These are phyloP conservation scores for Caenorhabditis plicata DNA, from an alignment of 2,888 invertebrate genomes.

Conservation along the genomic window DNA sequence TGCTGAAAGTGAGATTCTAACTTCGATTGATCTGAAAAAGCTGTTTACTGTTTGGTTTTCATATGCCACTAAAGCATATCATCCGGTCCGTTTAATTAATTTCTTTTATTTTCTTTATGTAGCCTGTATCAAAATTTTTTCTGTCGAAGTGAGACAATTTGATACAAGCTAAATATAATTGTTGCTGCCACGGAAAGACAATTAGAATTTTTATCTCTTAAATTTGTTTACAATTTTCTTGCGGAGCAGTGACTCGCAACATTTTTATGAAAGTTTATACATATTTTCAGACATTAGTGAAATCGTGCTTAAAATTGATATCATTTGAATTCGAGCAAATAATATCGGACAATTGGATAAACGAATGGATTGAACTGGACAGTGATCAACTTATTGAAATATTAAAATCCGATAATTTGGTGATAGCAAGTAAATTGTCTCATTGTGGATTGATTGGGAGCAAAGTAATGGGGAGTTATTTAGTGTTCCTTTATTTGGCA, in stretches of 20 bases:
- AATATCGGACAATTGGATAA: conserved; percentile 67
- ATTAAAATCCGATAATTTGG: conserved; percentile 66
- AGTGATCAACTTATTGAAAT: conserved; percentile 67
- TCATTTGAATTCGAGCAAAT: conserved; percentile 51
- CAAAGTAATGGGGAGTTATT: too few relatives aligned
- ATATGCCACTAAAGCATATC: conserved; percentile 67
- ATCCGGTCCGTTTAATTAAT: conserved; percentile 38
- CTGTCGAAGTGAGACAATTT: too few relatives aligned
- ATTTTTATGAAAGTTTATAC: not conserved
- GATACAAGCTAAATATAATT: too few relatives aligned
- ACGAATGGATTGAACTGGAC: conserved; percentile 64
- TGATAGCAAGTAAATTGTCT: conserved; percentile 57
- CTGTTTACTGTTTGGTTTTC: conserved; percentile 69
- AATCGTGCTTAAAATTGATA: conserved; percentile 55
- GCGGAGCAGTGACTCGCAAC: too few relatives aligned
- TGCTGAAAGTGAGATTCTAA: conserved; percentile 66
- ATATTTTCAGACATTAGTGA: conserved; percentile 40
- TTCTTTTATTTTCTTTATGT: not conserved
- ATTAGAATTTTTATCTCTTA: too few relatives aligned
- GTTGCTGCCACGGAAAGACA: too few relatives aligned
- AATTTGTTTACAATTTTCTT: too few relatives aligned
- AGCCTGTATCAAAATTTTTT: not conserved
- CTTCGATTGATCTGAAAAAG: conserved; percentile 66
- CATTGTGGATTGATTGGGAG: too few relatives aligned
- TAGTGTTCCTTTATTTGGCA: too few relatives aligned